Percentiles rank a stretch among this genome's conserved stretches.
Conservation (phyloP, 2,113 vertebrate genomes). For the Protobothrops flavoviridis region DNA sequence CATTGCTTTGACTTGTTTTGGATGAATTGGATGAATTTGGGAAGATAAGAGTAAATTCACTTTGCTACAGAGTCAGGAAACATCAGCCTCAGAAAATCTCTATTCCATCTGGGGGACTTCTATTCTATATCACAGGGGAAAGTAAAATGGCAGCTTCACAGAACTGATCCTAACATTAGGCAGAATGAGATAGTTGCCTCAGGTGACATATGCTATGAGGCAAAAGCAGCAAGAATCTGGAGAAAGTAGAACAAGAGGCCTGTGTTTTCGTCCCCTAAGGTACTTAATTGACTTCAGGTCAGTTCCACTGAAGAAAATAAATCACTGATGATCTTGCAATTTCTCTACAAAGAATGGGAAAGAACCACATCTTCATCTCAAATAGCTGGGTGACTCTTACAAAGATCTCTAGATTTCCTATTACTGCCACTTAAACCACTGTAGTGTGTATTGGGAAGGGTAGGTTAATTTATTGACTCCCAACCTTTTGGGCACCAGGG, state of each 20-base stretch:
- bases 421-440: not conserved
- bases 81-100: not conserved
- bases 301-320: not conserved
- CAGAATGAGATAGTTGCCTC: not conserved
- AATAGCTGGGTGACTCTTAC: not conserved
- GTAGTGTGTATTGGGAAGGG: not conserved
- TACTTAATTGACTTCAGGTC: not conserved
- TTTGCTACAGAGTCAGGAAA: not conserved
- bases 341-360: not conserved
- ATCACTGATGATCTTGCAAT: not conserved
- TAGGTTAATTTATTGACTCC: not conserved
- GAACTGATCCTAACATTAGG: not conserved
- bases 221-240: not conserved
- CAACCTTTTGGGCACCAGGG: too few species aligned
- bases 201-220: not conserved
- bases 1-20: not conserved
- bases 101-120: not conserved
- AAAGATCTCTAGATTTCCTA: not conserved
- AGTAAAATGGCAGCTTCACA: not conserved
- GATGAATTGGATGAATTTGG: not conserved
- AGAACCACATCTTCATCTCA: not conserved
- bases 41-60: too few species aligned
- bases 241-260: not conserved
- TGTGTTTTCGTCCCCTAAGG: not conserved
- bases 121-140: not conserved